phyloP scores from a whole-genome alignment of 2,113 vertebrate genomes.

The Aplodontia rufa region DNA sequence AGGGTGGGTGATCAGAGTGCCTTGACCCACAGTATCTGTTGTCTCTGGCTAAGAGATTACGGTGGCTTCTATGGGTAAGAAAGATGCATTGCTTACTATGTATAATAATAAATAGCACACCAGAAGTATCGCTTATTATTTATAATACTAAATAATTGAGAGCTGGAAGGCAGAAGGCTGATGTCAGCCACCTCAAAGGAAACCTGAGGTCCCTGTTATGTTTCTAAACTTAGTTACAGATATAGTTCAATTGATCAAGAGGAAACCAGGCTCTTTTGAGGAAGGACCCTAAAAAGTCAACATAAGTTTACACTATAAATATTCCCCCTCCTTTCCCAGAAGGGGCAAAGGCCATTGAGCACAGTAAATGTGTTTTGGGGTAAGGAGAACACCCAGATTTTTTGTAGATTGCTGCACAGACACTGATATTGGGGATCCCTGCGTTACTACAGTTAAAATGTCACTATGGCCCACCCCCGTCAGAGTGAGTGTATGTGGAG shows the following conservation, averaged over 20 bases:
- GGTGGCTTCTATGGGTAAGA: background rate
- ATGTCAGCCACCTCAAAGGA: background rate
- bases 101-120: background rate
- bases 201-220: background rate
- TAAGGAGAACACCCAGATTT: background rate
- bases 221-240: constrained; percentile 22
- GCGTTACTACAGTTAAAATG: background rate
- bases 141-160: background rate
- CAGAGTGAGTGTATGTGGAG: background rate
- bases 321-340: background rate
- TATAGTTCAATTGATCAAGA: background rate
- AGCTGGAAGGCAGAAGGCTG: background rate
- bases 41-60: background rate
- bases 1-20: background rate
- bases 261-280: constrained; percentile 5
- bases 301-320: background rate
- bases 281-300: constrained; percentile 9
- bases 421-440: background rate
- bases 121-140: background rate
- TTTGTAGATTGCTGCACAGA: background rate
- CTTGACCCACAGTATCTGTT: background rate
- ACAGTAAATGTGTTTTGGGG: background rate
- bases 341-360: background rate
- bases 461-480: background rate
- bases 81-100: background rate